Conservation (phyloP, 2,888 invertebrate genomes). For the Lysandra coridon region DNA sequence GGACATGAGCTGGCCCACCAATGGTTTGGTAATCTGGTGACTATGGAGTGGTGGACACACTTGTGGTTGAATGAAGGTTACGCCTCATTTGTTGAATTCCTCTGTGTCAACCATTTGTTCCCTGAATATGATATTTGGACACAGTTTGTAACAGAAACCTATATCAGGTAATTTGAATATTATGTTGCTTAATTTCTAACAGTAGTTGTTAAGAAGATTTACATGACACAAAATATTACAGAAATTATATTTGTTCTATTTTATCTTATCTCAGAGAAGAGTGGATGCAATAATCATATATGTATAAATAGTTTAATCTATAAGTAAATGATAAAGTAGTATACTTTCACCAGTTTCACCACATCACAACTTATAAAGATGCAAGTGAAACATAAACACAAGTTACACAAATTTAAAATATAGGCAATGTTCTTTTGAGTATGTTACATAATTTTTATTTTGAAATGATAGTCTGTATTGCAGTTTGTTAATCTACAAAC, state of each 20-base stretch:
- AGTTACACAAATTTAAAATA: too few relatives aligned
- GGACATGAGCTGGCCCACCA: slow-evolving; percentile 98
- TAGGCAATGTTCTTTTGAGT: too few relatives aligned
- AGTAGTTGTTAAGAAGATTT: neutral
- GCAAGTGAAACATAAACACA: too few relatives aligned
- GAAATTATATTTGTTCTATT: neutral
- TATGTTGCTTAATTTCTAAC: neutral
- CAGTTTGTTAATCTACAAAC: too few relatives aligned
- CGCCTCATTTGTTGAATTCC: slow-evolving; percentile 96
- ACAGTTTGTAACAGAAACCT: slow-evolving; percentile 95
- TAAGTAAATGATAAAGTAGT: neutral
- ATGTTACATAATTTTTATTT: too few relatives aligned
- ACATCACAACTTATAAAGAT: neutral
- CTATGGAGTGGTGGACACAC: slow-evolving; percentile 99
- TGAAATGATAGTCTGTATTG: too few relatives aligned
- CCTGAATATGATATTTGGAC: slow-evolving; percentile 99
- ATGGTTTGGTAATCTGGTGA: slow-evolving; percentile 99
- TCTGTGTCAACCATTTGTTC: slow-evolving; percentile 95
- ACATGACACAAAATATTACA: neutral
- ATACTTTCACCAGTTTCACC: neutral
- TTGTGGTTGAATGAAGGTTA: slow-evolving; percentile 98
- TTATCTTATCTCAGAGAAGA: neutral
- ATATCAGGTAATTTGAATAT: slow-evolving; percentile 76
- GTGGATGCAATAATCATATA: neutral
- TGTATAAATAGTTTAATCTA: neutral